Evolutionary conservation across 2,888 invertebrate genomes (phyloP).

Genomic region (Zonitis immaculata): DNA sequence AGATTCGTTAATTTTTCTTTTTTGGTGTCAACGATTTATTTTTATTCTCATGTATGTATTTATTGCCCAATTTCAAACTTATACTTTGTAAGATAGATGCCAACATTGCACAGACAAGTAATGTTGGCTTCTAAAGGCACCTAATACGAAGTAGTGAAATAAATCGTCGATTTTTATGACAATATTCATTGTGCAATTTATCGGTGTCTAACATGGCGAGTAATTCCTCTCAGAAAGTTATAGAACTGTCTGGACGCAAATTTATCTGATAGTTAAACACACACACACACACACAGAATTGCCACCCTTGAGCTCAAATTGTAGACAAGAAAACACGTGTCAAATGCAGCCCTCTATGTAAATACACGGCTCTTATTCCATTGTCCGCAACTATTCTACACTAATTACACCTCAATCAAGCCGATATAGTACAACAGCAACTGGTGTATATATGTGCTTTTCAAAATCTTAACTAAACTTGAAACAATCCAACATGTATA

Average conservation of each 20-base stretch:
- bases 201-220: constrained; percentile 12
- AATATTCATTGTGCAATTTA: constrained; percentile 7
- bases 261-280: constrained; percentile 13
- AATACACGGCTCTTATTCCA: constrained; percentile 18
- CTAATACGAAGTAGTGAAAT: neutral
- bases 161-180: constrained; percentile 11
- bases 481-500: too few species aligned
- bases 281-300: constrained; percentile 9
- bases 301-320: constrained; percentile 20
- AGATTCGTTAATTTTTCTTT: neutral
- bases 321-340: constrained; percentile 15
- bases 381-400: constrained; percentile 23
- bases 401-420: constrained; percentile 28
- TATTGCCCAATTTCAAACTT: too few species aligned
- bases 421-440: constrained; percentile 12
- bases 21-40: too few species aligned
- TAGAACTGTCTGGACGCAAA: constrained; percentile 17
- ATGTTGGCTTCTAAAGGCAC: neutral
- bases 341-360: constrained; percentile 27
- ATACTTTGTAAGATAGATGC: too few species aligned
- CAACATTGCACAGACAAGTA: neutral
- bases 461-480: too few species aligned
- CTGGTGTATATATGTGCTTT: neutral
- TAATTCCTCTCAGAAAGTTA: constrained; percentile 8
- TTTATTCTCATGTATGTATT: too few species aligned